phyloP scores from a whole-genome alignment of 2,113 vertebrate species.

The Drymodes brunneopygia region DNA sequence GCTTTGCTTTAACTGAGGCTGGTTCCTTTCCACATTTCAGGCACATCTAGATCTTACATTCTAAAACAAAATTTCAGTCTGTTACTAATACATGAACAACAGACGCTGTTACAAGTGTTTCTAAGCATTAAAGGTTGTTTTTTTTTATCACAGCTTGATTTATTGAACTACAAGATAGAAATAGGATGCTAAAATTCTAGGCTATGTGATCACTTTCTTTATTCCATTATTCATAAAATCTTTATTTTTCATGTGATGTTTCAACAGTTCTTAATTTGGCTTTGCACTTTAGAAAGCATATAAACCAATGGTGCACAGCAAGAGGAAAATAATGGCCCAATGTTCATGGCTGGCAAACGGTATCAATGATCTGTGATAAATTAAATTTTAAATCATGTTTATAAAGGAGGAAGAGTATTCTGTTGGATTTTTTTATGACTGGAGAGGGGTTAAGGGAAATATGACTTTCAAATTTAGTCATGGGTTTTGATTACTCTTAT shows the following conservation, averaged over 20 bases:
- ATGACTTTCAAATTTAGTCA: not conserved
- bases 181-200: not conserved
- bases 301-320: constrained; percentile 1
- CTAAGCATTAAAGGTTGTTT: not conserved
- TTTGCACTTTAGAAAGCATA: constrained; percentile 22
- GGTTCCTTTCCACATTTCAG: not conserved
- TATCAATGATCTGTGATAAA: not conserved
- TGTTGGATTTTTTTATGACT: not conserved
- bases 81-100: not conserved
- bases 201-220: not conserved
- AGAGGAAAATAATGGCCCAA: not conserved
- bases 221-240: constrained; percentile 32
- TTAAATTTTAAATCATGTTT: not conserved
- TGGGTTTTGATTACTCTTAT: not conserved
- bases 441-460: not conserved
- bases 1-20: not conserved
- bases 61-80: not conserved
- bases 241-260: not conserved
- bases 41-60: not conserved
- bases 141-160: not conserved
- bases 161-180: not conserved
- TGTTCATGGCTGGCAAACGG: not conserved
- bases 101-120: not conserved
- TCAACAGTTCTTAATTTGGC: constrained; percentile 18
- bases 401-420: not conserved